Percentiles rank a stretch among this genome's conserved stretches.
Conservation (phyloP, 2,888 invertebrate genomes). For the Serripes groenlandicus region DNA sequence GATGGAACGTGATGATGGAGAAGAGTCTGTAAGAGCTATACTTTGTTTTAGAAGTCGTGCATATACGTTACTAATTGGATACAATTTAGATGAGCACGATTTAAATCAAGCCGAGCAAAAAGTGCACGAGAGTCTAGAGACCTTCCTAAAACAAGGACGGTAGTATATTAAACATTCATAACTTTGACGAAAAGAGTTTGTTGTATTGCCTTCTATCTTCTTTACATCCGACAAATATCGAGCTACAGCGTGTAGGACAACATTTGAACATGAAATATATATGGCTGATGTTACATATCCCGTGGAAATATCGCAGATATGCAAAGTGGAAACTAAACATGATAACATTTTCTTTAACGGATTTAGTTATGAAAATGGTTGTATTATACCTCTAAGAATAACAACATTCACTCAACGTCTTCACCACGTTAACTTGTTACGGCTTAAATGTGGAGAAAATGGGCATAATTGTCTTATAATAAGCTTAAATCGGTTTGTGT, state of each 20-base stretch:
- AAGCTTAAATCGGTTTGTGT: conserved; percentile 25
- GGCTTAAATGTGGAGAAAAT: conserved; percentile 23
- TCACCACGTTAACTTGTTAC: conserved; percentile 49
- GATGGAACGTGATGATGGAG: conserved; percentile 36
- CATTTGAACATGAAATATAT: conserved; percentile 26
- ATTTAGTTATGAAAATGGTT: conserved; percentile 45
- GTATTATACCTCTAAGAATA: conserved; percentile 36
- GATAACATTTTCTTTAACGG: conserved; percentile 37
- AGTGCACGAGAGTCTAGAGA: conserved; percentile 46
- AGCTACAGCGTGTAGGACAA: conserved; percentile 26
- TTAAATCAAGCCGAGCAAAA: conserved; percentile 24
- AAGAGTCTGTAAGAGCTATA: not conserved
- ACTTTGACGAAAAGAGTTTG: conserved; percentile 47
- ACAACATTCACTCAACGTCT: conserved; percentile 8
- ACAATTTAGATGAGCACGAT: conserved; percentile 25
- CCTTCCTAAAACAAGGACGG: conserved; percentile 43
- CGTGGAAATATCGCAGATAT: conserved; percentile 25
- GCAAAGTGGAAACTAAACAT: conserved; percentile 29
- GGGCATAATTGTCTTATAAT: conserved; percentile 52
- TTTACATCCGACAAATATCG: conserved; percentile 16
- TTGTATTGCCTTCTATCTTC: conserved; percentile 35
- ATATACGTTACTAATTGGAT: conserved; percentile 21
- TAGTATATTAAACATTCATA: conserved; percentile 40
- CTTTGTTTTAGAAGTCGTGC: conserved; percentile 56
- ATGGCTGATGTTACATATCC: conserved; percentile 43